A percentile compares a stretch with the other conserved stretches of the same genome.
Conservation (phyloP, 2,113 vertebrate genomes). For the Eupsittula cactorum region DNA sequence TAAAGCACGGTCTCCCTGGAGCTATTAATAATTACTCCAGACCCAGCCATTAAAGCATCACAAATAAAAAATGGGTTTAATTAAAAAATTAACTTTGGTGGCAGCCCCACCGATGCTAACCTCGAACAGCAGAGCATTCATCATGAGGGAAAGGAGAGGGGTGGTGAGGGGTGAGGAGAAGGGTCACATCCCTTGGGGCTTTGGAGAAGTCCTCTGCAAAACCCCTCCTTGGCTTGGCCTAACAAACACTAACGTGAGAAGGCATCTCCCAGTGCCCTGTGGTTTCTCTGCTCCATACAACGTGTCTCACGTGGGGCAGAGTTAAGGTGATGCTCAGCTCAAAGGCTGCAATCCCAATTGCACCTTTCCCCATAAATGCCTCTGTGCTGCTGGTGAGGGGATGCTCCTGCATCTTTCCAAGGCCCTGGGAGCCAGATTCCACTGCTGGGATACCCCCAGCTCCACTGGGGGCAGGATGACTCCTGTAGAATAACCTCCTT, state of each 20-base stretch:
- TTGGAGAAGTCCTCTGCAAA: not conserved
- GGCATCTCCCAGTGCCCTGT: not conserved
- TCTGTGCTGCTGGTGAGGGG: not conserved
- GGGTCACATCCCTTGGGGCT: not conserved
- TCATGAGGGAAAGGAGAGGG: not conserved
- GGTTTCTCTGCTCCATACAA: not conserved
- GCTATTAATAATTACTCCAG: constrained; percentile 74
- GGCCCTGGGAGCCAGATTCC: not conserved
- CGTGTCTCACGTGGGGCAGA: not conserved
- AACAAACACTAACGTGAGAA: too few relatives aligned
- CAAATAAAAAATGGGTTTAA: constrained; percentile 65
- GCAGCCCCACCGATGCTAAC: constrained; percentile 20
- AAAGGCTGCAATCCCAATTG: fast-evolving
- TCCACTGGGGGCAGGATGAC: not conserved
- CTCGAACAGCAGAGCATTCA: not conserved
- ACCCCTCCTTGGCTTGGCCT: too few relatives aligned
- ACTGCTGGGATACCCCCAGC: not conserved
- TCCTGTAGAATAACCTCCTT: not conserved
- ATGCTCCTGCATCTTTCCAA: not conserved
- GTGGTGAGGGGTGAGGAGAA: not conserved
- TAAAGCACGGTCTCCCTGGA: constrained; percentile 69
- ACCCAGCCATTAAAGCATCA: constrained; percentile 70
- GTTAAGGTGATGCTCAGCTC: not conserved
- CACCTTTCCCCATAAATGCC: not conserved
- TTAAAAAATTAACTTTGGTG: constrained; percentile 80